Base-by-base conservation (phyloP, 2,113 vertebrate species). In the Anoura caudifer region DNA sequence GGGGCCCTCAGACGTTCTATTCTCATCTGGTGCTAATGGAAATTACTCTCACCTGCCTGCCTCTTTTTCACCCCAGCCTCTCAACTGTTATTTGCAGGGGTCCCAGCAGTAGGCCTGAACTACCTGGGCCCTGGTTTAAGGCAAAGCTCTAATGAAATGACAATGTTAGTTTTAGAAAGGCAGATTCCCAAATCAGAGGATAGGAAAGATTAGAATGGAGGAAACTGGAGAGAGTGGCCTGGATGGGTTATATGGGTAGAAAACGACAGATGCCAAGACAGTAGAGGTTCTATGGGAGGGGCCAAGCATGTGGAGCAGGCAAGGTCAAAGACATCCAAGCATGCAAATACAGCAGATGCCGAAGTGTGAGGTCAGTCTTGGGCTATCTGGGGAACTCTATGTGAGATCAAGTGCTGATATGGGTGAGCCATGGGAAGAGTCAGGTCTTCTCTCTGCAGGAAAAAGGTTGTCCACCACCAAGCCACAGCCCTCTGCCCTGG, bases 341-440 rank as follows among this genome's bases (percentile, higher is more conserved):
- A 69, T 50, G 45, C 7, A 4, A 54, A 90, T 1, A 67, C 0
- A 56, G 41, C 36, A 92, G 54, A 31, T 16, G 19, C 13, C 67
- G 50, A 20, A 70, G 28, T 16, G 5, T 45, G 28, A 20, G 0
- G 7, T 26, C 33, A 56, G 36, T 20, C 38, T 33, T 31, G 28
- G 1, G 50, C 31, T 10, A 0, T 80, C 41, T 52, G 28, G 76
- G 50, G 45, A 65, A 38, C 0, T 45, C 33, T 54, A 22, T 26
- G 4, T 19, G 41, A 14, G 41, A n/a, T 33, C 9, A 3, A 5
- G 5, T 43, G 36, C 0, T 12, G 8, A 0, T 22, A 69, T 1
- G 7, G 16, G 5, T 22, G 16, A 9, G 14, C 15, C n/a, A 22
- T 0, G 54, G n/a, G 31, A 59, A 72, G 28, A 41, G 8, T 5